Base-by-base conservation (phyloP, 1,140 invertebrate genomes). In the Drusus annulatus region DNA sequence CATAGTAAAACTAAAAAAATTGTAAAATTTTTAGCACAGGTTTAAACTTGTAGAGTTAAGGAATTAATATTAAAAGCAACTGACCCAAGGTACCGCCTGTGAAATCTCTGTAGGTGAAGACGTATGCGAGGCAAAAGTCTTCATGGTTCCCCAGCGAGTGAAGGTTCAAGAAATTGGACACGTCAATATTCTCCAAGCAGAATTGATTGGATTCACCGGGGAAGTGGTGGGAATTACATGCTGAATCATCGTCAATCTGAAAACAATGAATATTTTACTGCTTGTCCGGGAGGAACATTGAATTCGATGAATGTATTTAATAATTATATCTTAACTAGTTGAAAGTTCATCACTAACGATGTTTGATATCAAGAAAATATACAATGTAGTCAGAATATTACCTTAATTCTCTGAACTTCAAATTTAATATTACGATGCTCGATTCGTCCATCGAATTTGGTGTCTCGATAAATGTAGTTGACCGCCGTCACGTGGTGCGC, bases 401-500 rank as follows among this genome's bases (percentile, higher is more conserved):
- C 96, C 92, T 97, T 98, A 84, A 98, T 98, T 88, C 97, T 92
- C 87, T 98, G 98, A 76, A 99, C 98, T 91, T 98, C 97, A 92
- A 99, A 99, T 90, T 98, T 96, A 84, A 99, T 97, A 85, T 98
- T 98, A 75, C 95, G 92, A 90, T 99, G 95, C 85, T 96, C 94
- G 78, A 93, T 91, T 84, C 93, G 91, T 25, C 96, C 96, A 88
- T 96, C 94, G 89, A 99, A 99, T 87, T 94, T 95, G 50, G 98
- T 99, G 87, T 96, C 95, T 84, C 95, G 93, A 89, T 99, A 99
- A 87, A 99, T 99, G 86, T 96, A 96, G 91, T 99, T 99, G 83
- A 99, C 97, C 75, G 98, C 98, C 85, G 98, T 98, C 62, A 99
- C 98, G 88, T 99, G 98, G 88, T 98, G 98, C 52, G 98, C 97